Conservation (phyloP, 2,113 vertebrate genomes). For the Melanerpes formicivorus region DNA sequence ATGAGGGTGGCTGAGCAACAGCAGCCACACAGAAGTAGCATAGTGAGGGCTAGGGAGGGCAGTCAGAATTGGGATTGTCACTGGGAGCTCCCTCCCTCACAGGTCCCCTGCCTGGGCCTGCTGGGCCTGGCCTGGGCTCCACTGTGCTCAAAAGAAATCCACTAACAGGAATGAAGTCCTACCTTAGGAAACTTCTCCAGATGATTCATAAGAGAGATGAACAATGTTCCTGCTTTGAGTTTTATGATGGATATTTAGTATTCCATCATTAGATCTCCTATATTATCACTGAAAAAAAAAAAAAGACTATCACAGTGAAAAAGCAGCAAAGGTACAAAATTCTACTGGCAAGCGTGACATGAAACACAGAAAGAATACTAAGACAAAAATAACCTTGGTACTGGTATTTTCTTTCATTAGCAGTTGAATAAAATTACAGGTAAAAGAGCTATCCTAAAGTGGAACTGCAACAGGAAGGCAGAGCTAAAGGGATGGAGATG, state of each 20-base stretch:
- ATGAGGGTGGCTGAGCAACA: background rate
- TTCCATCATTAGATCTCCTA: background rate
- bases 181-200: background rate
- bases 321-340: background rate
- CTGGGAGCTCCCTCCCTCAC: background rate
- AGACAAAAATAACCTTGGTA: background rate
- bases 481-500: background rate
- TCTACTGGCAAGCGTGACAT: background rate
- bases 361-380: background rate
- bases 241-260: background rate
- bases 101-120: fast-evolving
- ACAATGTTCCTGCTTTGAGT: background rate
- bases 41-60: background rate
- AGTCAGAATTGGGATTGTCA: background rate
- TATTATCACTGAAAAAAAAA: background rate
- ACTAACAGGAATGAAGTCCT: background rate
- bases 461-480: background rate
- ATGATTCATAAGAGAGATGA: background rate
- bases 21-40: background rate
- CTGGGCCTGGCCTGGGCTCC: background rate
- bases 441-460: background rate
- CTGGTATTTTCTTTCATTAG: background rate
- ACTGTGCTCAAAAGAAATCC: background rate
- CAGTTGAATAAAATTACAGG: background rate
- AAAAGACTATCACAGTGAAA: background rate